A percentile compares a stretch with the other conserved stretches of the same genome.
Evolutionary conservation across 2,797 vertebrate species (phyloP).

Genomic region (Huso huso): DNA sequence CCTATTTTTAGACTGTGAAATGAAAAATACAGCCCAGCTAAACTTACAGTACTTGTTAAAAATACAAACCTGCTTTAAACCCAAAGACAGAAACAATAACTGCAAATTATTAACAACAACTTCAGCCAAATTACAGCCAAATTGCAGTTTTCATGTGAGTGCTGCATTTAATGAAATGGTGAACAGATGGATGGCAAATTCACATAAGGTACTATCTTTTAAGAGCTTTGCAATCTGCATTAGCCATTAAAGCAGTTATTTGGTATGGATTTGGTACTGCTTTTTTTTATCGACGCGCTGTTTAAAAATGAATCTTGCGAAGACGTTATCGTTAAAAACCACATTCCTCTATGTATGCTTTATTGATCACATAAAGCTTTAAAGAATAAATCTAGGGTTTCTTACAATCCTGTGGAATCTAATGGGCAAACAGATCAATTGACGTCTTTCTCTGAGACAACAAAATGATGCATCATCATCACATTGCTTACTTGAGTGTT

Average conservation of each 20-base stretch:
- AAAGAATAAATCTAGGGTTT: constrained; percentile 24
- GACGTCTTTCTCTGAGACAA: constrained; percentile 24
- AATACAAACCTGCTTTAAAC: too few relatives aligned
- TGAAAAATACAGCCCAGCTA: too few relatives aligned
- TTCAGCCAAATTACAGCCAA: too few relatives aligned
- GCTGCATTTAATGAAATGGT: too few relatives aligned
- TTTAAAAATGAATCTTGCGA: background rate
- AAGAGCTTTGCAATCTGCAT: background rate
- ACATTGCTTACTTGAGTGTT: constrained; percentile 41
- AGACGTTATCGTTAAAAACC: constrained; percentile 2
- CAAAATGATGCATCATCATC: constrained; percentile 46
- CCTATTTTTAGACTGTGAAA: too few relatives aligned
- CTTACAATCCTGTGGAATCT: constrained; percentile 23
- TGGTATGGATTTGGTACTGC: background rate
- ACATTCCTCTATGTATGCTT: constrained; percentile 7
- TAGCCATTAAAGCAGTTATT: background rate
- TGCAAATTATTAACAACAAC: too few relatives aligned
- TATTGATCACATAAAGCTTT: constrained; percentile 10
- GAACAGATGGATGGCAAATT: too few relatives aligned
- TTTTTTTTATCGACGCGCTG: too few relatives aligned
- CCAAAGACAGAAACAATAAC: too few relatives aligned
- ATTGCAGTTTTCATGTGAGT: too few relatives aligned
- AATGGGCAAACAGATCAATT: constrained; percentile 26
- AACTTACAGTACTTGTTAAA: too few relatives aligned
- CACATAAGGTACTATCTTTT: too few relatives aligned